Percentiles rank a stretch among this genome's conserved stretches.
These are phyloP conservation scores for Ceratina australensis DNA, from an alignment of 1,140 invertebrate genomes.

Conservation along the genomic window DNA sequence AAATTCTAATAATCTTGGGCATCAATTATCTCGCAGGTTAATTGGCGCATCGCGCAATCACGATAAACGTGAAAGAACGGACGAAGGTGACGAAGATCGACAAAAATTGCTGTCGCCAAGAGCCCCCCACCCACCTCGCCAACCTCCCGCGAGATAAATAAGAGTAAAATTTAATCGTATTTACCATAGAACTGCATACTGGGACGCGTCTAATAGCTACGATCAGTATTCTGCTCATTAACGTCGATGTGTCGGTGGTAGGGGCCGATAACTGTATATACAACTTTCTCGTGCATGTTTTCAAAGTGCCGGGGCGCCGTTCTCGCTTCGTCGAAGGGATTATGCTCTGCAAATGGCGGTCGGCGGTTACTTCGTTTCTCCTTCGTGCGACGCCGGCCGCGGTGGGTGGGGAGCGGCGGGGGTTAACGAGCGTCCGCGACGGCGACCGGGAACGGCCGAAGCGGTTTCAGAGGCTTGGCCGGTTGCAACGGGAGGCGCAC, in stretches of 20 bases:
- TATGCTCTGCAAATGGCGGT: constrained; percentile 65
- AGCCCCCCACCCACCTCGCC: too few relatives aligned
- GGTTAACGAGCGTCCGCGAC: constrained; percentile 50
- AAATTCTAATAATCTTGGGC: too few relatives aligned
- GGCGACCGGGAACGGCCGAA: constrained; percentile 26
- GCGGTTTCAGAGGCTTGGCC: constrained; percentile 40
- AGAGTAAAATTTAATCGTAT: constrained; percentile 27
- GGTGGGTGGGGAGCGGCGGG: constrained; percentile 41
- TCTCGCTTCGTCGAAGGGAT: constrained; percentile 63
- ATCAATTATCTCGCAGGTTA: too few relatives aligned
- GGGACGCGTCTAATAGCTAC: constrained; percentile 33
- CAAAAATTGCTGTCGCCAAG: too few relatives aligned
- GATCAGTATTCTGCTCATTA: constrained; percentile 51
- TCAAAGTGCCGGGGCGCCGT: constrained; percentile 28
- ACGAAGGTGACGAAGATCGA: too few relatives aligned
- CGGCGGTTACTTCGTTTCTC: constrained; percentile 50
- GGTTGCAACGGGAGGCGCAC: constrained; percentile 49
- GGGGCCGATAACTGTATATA: constrained; percentile 57
- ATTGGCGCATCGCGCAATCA: too few relatives aligned
- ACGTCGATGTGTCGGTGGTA: constrained; percentile 18
- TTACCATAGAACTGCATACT: constrained; percentile 39
- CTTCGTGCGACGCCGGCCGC: background rate
- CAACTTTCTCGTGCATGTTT: constrained; percentile 36
- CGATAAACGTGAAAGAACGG: too few relatives aligned
- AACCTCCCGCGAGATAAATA: background rate